A percentile compares a stretch with the other conserved stretches of the same genome.
Conservation (phyloP, 1,140 invertebrate genomes). For the Atopsyche davidsoni region DNA sequence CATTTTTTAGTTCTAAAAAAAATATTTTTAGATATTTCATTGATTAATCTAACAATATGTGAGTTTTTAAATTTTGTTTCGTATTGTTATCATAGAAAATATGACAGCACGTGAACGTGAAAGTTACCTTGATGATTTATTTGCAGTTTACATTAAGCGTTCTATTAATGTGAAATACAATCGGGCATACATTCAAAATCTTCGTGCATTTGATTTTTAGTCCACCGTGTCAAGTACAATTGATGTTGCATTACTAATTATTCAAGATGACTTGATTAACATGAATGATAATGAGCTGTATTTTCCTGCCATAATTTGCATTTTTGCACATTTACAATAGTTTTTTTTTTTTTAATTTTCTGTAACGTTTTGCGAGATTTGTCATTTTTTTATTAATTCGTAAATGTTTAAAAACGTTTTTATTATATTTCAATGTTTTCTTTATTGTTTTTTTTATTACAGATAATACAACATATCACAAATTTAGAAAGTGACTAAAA, state of each 20-base stretch:
- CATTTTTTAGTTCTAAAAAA: too few relatives aligned
- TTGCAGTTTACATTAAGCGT: conserved; percentile 17
- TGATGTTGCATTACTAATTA: too few relatives aligned
- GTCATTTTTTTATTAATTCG: not conserved
- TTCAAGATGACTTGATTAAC: too few relatives aligned
- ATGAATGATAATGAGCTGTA: too few relatives aligned
- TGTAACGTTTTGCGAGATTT: too few relatives aligned
- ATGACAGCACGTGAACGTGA: conserved; percentile 12
- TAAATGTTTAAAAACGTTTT: not conserved
- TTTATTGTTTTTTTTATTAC: not conserved
- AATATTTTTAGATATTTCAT: not conserved
- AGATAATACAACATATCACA: not conserved
- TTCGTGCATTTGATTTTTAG: conserved; percentile 13
- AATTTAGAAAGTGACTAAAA: too few relatives aligned
- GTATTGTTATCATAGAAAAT: not conserved
- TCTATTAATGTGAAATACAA: not conserved
- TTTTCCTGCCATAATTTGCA: too few relatives aligned
- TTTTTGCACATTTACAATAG: too few relatives aligned
- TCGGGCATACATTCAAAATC: not conserved
- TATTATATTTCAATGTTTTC: not conserved
- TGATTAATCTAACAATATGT: not conserved
- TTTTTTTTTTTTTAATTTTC: too few relatives aligned
- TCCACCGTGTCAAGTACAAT: conserved; percentile 8
- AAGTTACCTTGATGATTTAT: conserved; percentile 27
- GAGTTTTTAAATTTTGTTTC: not conserved